Base-by-base conservation (phyloP, 2,888 invertebrate genomes). In the Athalia rosae region DNA sequence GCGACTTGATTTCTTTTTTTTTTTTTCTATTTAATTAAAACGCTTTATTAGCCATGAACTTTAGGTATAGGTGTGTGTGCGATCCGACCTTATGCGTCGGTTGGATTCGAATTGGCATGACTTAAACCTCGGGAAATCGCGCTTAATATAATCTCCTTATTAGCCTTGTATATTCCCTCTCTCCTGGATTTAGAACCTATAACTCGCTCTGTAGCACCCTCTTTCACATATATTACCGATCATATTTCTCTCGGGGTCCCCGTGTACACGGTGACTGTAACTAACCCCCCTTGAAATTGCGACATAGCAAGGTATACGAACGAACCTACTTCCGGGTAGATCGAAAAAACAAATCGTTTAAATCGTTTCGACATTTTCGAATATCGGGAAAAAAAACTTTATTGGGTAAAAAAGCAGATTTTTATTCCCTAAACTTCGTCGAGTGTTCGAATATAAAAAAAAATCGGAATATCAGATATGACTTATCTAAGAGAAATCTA, bases 131-230 rank as follows among this genome's bases (percentile, higher is more conserved):
- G 77, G 81, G 79, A 80, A 84, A 85, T 85, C 82, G 83, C 81
- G 78, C 82, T 84, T 84, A 83, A 84, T 84, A 81, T 83, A 84
- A 84, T 85, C 85, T 82, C 81, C 81, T 83, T 83, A 83, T 83
- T 82, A 83, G 81, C 79, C 79, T 67, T 15, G 71, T 28, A 77
- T 63, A 77, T 63, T 63, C 66, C 73, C 47, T 13, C 53, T n/a
- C 53, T 53, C 53, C 53, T 53, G 28, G 28, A 28, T 28, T 28
- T 28, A 28, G 28, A 28, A 28, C 28, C 28, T 28, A 28, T 28
- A 28, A 28, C 28, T 28, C 28, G 28, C 28, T 28, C 28, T 28
- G 28, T 2, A 28, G 28, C 28, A 59, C 7, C 43, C 67, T 53
- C 67, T 48, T 67, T 67, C 67, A 50, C 67, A 67, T 53, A 58